phyloP scores from a whole-genome alignment of 2,888 invertebrate genomes.

The Caenorhabditis virilis region DNA sequence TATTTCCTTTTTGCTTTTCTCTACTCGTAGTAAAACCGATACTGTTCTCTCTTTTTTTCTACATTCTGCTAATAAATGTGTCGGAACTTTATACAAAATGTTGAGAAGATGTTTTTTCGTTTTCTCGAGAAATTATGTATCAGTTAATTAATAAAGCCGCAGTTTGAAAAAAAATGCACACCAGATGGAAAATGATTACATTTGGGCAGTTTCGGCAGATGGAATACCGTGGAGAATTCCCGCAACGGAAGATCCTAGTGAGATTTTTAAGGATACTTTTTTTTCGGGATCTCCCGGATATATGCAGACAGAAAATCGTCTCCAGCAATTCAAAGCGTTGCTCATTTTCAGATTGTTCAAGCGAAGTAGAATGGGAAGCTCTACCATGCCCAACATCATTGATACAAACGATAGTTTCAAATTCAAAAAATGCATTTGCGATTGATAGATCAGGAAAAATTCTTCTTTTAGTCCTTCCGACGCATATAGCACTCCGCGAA shows the following conservation, averaged over 20 bases:
- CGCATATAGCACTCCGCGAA: constrained; percentile 31
- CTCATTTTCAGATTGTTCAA: background rate
- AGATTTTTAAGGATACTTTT: background rate
- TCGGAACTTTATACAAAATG: too few relatives aligned
- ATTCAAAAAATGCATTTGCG: constrained; percentile 24
- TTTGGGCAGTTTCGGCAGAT: constrained; percentile 30
- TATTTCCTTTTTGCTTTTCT: background rate
- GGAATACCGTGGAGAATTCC: constrained; percentile 31
- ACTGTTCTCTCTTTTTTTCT: too few relatives aligned
- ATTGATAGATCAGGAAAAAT: constrained; percentile 36
- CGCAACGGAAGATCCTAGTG: constrained; percentile 24
- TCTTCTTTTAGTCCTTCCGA: constrained; percentile 31
- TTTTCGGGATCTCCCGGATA: background rate
- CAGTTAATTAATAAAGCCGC: too few relatives aligned
- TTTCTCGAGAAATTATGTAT: background rate
- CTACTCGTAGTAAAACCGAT: too few relatives aligned
- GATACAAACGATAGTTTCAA: constrained; percentile 19
- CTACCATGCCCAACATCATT: constrained; percentile 14
- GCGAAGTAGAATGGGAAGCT: constrained; percentile 30
- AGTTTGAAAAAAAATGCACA: too few relatives aligned
- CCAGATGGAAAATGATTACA: constrained; percentile 29
- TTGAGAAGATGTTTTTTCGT: background rate
- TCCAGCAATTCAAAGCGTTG: background rate
- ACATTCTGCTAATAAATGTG: too few relatives aligned
- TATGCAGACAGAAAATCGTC: background rate